Conservation (phyloP, 2,113 vertebrate species). For the Mirza zaza region DNA sequence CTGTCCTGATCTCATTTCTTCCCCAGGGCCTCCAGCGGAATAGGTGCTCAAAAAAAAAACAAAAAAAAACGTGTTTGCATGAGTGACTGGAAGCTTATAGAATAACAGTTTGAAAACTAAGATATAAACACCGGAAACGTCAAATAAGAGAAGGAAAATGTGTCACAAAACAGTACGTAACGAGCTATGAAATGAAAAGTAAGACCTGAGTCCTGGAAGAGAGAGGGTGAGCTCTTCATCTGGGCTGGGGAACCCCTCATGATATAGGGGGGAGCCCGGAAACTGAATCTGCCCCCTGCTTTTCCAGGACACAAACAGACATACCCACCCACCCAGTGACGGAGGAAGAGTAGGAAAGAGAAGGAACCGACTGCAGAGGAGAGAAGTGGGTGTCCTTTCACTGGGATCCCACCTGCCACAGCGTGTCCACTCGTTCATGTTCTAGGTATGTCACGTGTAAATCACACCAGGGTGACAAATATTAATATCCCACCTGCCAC, state of each 20-base stretch:
- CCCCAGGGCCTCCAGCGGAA: neutral
- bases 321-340: neutral
- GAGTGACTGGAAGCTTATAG: neutral
- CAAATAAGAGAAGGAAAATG: neutral
- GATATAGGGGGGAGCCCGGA: neutral
- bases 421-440: accelerated
- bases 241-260: neutral
- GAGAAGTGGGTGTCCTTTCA: no score
- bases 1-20: neutral
- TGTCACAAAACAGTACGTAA: neutral
- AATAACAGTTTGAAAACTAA: neutral
- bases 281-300: neutral
- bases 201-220: neutral
- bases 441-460: no score
- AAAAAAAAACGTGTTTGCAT: neutral
- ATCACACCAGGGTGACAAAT: no score
- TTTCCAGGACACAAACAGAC: neutral
- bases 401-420: no score
- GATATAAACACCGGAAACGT: neutral
- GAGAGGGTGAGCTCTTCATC: neutral
- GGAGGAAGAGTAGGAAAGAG: neutral
- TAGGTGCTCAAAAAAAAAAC: neutral
- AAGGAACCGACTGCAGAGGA: accelerated
- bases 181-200: neutral
- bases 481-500: no score